Base-by-base conservation (phyloP, 2,113 vertebrate species). In the Nannobrachium achirus region DNA sequence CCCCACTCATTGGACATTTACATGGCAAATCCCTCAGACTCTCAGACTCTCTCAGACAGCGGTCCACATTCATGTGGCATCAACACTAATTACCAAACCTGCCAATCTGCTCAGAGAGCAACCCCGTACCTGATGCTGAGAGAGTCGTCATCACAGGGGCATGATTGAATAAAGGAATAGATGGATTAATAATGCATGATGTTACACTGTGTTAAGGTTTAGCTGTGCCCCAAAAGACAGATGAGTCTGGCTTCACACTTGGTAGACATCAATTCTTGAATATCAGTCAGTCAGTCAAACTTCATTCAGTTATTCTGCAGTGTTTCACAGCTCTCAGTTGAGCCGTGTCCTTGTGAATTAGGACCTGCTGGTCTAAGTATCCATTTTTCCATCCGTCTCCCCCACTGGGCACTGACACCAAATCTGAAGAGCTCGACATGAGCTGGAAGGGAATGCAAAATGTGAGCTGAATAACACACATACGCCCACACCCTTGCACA, bases 81-180 rank as follows among this genome's bases (percentile, higher is more conserved):
- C 75, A 58, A 53, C 20, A 49, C 71, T 1, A 51, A 71, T 85
- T 75, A 80, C 51, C 53, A 79, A 79, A 77, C 56, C 76, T 61
- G 71, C 59, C 59, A 64, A 48, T 69, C 79, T 81, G 44, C 10
- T 8, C 62, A 57, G 59, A 70, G 14, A 3, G 39, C 68, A 66
- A 53, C 62, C 75, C 66, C 40, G 63, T 18, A 56, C 56, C 48
- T 8, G 18, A 63, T 13, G 42, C 55, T 64, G 52, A n/a, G 14
- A 25, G 53, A 55, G 50, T 9, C 15, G 18, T 25, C 51, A 6
- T 56, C 11, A 25, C 50, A 42, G 44, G 56, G 13, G 8, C 9
- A 6, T 25, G 20, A 41, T 68, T 70, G 8, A 66, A 18, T 69
- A 63, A 72, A 56, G 25, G 8, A 61, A 39, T 1, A 59, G 48